Evolutionary conservation across 92 coral and sea anemone species (phyloP).

Genomic region (Porites rus): DNA sequence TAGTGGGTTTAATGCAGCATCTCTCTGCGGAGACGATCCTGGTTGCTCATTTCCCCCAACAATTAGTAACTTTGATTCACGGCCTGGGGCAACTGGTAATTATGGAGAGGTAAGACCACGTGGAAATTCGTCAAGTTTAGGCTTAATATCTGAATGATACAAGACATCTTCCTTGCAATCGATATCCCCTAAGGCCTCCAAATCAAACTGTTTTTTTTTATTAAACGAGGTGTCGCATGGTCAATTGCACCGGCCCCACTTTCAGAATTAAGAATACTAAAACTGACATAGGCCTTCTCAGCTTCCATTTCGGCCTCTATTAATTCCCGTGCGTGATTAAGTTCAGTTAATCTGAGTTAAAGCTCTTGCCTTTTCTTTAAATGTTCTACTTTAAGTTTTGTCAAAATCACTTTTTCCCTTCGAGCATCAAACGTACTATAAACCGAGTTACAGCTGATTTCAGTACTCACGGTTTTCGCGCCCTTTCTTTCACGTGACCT

Average conservation of each 20-base stretch:
- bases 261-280: too few species aligned
- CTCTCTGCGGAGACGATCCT: not conserved
- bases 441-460: constrained; percentile 3
- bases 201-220: not conserved
- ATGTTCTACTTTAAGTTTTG: constrained; percentile 38
- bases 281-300: too few species aligned
- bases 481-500: constrained; percentile 1
- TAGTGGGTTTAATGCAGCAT: too few species aligned
- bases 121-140: not conserved
- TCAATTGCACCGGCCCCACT: not conserved
- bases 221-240: not conserved
- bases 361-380: constrained; percentile 49
- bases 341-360: not conserved
- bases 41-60: not conserved
- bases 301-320: too few species aligned
- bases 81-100: constrained; percentile 12
- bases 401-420: constrained; percentile 45
- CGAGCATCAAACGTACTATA: constrained; percentile 16
- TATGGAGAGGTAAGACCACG: not conserved
- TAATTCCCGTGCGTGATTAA: too few species aligned
- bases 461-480: constrained; percentile 44
- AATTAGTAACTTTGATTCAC: too few species aligned
- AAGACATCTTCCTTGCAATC: not conserved
- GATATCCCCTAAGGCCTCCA: not conserved
- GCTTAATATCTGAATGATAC: not conserved